Conservation (phyloP, 2,113 vertebrate species). For the Scalopus aquaticus region DNA sequence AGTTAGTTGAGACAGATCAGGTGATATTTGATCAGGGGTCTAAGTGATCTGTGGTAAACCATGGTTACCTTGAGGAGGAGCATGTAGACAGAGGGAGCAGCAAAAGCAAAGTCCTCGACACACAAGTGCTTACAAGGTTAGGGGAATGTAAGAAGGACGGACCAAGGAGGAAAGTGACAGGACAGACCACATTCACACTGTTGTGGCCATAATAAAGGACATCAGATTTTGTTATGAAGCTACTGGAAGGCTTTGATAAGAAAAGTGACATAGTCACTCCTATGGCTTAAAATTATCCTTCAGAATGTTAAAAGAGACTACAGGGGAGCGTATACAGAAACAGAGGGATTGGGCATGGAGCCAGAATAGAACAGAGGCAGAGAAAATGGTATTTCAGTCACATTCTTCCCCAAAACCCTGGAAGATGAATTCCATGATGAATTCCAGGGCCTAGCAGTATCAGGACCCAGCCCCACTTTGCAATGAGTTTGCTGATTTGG, state of each 20-base stretch:
- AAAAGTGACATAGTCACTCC: not conserved
- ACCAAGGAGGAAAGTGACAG: not conserved
- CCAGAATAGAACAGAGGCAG: too few species aligned
- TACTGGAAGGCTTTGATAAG: not conserved
- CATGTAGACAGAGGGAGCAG: not conserved
- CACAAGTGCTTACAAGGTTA: not conserved
- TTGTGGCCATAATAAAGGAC: not conserved
- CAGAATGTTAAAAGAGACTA: not conserved
- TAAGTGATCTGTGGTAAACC: not conserved
- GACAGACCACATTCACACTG: not conserved
- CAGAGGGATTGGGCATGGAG: too few species aligned
- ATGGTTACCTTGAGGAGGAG: not conserved
- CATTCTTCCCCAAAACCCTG: too few species aligned
- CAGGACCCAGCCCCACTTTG: too few species aligned
- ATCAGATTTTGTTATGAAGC: not conserved
- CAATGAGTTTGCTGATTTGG: constrained; percentile 84
- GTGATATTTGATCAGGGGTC: not conserved
- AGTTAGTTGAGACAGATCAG: not conserved
- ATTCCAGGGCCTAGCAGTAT: too few species aligned
- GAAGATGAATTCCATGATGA: too few species aligned
- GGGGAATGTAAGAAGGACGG: not conserved
- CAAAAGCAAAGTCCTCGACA: not conserved
- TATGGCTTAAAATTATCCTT: not conserved
- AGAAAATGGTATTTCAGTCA: too few species aligned
- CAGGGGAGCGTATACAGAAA: not conserved